Conservation (phyloP, 2,113 vertebrate genomes). For the Mastomys coucha region DNA sequence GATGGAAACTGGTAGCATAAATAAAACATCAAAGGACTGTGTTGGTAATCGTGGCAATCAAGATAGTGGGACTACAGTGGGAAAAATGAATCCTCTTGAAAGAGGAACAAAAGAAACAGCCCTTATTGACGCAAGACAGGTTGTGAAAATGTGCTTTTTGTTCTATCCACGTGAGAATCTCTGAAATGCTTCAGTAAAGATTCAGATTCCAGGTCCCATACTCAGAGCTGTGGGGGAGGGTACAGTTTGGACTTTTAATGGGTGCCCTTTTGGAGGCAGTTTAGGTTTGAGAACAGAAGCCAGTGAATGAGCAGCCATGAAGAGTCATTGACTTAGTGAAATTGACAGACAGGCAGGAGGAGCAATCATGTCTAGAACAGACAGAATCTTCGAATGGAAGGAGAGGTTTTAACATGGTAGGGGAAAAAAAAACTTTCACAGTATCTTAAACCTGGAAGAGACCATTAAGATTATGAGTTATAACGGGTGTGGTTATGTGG, state of each 20-base stretch:
- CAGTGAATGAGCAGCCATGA: neutral
- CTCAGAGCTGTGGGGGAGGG: neutral
- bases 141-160: neutral
- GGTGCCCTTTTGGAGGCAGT: neutral
- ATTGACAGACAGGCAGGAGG: fast-evolving
- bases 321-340: neutral
- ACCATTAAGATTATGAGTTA: neutral
- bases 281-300: neutral
- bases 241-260: neutral
- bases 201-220: neutral
- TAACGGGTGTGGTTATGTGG: neutral
- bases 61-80: neutral
- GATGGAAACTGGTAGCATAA: too few species aligned
- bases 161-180: neutral
- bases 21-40: neutral
- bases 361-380: neutral
- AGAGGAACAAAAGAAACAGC: neutral
- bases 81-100: neutral
- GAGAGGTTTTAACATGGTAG: neutral
- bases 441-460: neutral
- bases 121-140: neutral
- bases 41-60: neutral
- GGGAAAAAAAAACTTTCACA: too few species aligned
- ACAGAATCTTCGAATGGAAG: neutral
- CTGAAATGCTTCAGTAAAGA: neutral